phyloP scores from a whole-genome alignment of 2,797 vertebrate species.

The Tangara arthus region DNA sequence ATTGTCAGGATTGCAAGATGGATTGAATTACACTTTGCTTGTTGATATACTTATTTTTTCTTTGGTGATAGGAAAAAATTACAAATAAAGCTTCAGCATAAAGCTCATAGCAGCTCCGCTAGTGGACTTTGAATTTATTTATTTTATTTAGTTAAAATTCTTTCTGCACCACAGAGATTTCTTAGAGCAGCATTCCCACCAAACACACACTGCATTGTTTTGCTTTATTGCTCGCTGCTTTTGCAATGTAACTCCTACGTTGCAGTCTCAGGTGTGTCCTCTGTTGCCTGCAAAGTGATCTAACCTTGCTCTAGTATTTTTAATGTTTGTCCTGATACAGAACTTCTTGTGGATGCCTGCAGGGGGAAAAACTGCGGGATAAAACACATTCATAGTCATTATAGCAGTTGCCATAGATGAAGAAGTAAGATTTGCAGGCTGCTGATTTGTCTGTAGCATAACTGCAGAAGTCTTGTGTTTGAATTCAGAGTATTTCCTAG shows the following conservation, averaged over 20 bases:
- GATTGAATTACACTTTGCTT: constrained; percentile 83
- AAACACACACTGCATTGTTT: background rate
- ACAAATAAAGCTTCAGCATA: constrained; percentile 47
- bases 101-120: constrained; percentile 12
- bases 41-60: constrained; percentile 70
- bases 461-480: background rate
- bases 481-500: background rate
- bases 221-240: constrained; percentile 48
- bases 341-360: background rate
- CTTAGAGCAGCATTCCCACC: background rate
- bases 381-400: background rate
- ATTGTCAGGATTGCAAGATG: constrained; percentile 79
- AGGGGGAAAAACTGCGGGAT: background rate
- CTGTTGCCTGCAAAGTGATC: background rate
- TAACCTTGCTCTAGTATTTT: constrained; percentile 12
- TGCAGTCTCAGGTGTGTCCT: background rate
- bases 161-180: background rate
- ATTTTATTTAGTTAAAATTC: constrained; percentile 33
- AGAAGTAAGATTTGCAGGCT: background rate
- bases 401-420: background rate
- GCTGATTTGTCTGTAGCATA: background rate
- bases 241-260: background rate
- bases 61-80: constrained; percentile 53
- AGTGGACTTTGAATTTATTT: constrained; percentile 25
- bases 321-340: background rate